Conservation (phyloP, 2,113 vertebrate species). For the Anguilla japonica region DNA sequence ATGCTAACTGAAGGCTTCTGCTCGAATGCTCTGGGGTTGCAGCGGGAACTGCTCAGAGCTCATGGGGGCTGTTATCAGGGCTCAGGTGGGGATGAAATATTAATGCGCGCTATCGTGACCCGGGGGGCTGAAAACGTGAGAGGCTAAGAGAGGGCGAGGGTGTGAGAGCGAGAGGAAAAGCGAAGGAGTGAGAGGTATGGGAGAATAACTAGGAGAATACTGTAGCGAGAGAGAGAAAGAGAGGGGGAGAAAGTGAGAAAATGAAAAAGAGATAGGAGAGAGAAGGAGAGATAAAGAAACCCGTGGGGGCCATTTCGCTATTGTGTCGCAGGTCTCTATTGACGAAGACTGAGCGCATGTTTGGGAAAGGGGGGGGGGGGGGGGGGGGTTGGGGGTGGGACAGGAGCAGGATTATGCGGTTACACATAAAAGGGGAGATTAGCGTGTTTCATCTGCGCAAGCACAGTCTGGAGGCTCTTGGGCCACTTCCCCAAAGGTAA, state of each 20-base stretch:
- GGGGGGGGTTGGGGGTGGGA: too few relatives aligned
- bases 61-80: background rate
- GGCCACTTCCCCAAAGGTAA: background rate
- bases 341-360: background rate
- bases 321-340: background rate
- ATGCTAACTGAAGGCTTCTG: background rate
- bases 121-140: background rate
- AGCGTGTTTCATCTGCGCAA: background rate
- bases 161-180: background rate
- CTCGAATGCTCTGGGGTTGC: background rate
- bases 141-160: background rate
- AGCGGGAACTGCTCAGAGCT: background rate
- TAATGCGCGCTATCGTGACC: background rate
- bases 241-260: background rate
- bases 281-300: background rate
- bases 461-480: background rate
- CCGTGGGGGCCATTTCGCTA: background rate
- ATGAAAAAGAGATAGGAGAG: background rate
- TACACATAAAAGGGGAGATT: background rate
- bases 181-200: background rate
- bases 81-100: background rate
- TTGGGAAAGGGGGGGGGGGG: background rate
- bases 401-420: background rate
- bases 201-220: background rate
- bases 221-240: background rate